phyloP scores from a whole-genome alignment of 2,113 vertebrate genomes.

The Brachyhypopomus gauderio region DNA sequence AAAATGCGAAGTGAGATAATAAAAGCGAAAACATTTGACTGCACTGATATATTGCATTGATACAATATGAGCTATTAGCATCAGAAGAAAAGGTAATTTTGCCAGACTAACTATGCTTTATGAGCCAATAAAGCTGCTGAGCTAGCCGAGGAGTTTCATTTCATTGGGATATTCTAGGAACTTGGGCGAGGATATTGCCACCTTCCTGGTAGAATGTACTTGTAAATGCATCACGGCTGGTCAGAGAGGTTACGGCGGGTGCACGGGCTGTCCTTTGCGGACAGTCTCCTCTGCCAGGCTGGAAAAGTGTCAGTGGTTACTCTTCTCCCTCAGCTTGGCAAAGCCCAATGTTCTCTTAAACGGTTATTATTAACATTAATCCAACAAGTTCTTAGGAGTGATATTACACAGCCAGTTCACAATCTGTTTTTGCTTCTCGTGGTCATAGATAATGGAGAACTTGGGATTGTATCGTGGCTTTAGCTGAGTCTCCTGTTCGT shows the following conservation, averaged over 20 bases:
- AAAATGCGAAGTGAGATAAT: no score
- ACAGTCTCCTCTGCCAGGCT: background rate
- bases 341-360: no score
- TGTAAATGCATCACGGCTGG: no score
- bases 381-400: no score
- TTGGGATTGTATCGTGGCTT: no score
- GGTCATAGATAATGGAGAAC: no score
- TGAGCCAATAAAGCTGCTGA: background rate
- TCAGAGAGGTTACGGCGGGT: background rate
- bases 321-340: background rate
- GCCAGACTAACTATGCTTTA: background rate
- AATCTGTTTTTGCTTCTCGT: no score
- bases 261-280: background rate
- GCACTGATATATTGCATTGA: background rate
- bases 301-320: background rate
- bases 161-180: background rate
- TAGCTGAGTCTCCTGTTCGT: no score
- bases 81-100: background rate
- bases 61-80: background rate
- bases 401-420: no score
- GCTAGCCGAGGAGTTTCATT: no score
- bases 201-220: background rate
- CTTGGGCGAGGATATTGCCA: background rate
- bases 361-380: no score
- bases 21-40: no score